Conservation (phyloP, 2,113 vertebrate species). For the Saguinus imperator region DNA sequence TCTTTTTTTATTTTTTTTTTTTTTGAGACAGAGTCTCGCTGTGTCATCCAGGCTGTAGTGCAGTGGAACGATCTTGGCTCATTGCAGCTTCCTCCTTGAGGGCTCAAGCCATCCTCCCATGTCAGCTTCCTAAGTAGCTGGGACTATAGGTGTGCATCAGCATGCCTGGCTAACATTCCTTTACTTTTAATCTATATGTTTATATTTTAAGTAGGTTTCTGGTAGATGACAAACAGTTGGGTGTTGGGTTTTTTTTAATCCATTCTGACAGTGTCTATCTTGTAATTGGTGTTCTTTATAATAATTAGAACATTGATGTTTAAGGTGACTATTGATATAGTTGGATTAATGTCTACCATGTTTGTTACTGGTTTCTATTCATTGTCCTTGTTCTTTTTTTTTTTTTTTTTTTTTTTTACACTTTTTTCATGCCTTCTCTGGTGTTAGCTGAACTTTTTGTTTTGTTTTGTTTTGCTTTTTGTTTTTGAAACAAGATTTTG, state of each 20-base stretch:
- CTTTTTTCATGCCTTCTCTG: not conserved
- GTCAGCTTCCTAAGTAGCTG: not conserved
- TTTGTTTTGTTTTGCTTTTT: too few species aligned
- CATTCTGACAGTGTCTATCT: not conserved
- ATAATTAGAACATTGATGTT: not conserved
- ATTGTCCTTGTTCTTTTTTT: not conserved
- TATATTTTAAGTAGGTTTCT: not conserved
- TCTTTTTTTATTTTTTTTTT: not conserved
- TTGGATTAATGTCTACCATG: not conserved
- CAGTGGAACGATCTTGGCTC: not conserved
- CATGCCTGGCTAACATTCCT: not conserved
- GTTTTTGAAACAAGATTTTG: too few species aligned
- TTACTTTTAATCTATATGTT: too few species aligned
- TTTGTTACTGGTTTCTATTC: slow-evolving; percentile 30
- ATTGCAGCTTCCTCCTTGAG: not conserved
- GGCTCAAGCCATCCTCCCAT: not conserved
- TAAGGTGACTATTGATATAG: not conserved
- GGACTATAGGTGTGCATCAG: not conserved
- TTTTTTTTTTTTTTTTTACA: not conserved
- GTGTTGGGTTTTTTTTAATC: not conserved
- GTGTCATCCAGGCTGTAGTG: not conserved
- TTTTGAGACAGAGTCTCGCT: not conserved
- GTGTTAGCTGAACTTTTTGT: not conserved
- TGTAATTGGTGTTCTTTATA: not conserved
- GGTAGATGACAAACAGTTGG: not conserved